These are phyloP conservation scores for Drosophila tripunctata DNA, from an alignment of 2,888 invertebrate genomes.

Conservation along the genomic window DNA sequence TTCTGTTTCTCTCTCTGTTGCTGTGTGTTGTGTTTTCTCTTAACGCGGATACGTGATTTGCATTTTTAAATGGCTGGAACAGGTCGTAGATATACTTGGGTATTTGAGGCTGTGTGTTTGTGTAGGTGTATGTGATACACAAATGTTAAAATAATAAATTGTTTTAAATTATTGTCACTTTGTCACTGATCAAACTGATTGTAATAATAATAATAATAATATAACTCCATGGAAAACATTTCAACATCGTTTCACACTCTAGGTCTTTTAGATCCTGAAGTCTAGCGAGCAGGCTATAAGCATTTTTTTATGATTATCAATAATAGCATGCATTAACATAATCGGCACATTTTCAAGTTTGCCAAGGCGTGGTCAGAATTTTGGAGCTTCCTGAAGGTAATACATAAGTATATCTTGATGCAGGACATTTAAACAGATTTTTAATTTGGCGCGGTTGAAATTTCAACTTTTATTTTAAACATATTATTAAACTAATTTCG, in stretches of 20 bases:
- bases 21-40: constrained; percentile 56
- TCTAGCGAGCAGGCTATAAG: constrained; percentile 58
- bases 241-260: constrained; percentile 13
- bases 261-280: constrained; percentile 18
- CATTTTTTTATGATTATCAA: constrained; percentile 77
- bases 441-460: constrained; percentile 34
- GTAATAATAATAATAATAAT: constrained; percentile 79
- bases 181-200: constrained; percentile 75
- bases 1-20: constrained; percentile 15
- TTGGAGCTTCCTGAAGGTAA: constrained; percentile 2
- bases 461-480: background rate
- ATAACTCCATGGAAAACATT: constrained; percentile 44
- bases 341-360: constrained; percentile 73
- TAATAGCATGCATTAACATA: constrained; percentile 76
- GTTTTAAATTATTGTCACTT: constrained; percentile 78
- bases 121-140: constrained; percentile 49
- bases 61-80: constrained; percentile 66
- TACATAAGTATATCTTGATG: background rate
- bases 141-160: constrained; percentile 80
- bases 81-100: constrained; percentile 1
- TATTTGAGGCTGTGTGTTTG: constrained; percentile 16
- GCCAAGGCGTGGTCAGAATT: constrained; percentile 40
- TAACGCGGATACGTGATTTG: constrained; percentile 76
- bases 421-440: constrained; percentile 38
- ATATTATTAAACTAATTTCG: background rate